A percentile compares a stretch with the other conserved stretches of the same genome.
Conservation (phyloP, 2,888 invertebrate genomes). For the Leptura quadrifasciata region DNA sequence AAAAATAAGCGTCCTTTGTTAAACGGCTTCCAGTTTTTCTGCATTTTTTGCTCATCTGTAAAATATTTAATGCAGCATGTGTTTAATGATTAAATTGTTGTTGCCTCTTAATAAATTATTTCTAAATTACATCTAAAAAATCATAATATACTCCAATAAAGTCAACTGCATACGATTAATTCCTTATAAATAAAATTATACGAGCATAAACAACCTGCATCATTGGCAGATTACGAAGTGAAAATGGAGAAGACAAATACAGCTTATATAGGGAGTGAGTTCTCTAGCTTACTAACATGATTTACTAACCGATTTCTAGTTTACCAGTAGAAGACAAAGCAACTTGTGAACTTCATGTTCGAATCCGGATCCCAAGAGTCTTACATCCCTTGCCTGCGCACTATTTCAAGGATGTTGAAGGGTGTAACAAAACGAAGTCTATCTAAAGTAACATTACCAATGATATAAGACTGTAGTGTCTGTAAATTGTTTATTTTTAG, state of each 20-base stretch:
- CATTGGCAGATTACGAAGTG: not conserved
- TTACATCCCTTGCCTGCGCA: not conserved
- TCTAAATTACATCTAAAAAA: too few relatives aligned
- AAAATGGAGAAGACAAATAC: not conserved
- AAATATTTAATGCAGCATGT: too few relatives aligned
- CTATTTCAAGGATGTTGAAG: not conserved
- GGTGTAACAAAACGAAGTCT: not conserved
- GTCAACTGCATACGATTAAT: too few relatives aligned
- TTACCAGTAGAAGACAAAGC: not conserved
- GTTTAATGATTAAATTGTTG: too few relatives aligned
- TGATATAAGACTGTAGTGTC: not conserved
- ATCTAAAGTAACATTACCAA: not conserved
- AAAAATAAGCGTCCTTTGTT: slow-evolving; percentile 36
- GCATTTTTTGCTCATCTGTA: not conserved
- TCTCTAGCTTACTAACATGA: not conserved
- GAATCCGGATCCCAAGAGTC: slow-evolving; percentile 1
- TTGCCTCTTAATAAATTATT: too few relatives aligned
- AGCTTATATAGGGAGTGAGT: not conserved
- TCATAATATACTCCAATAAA: too few relatives aligned
- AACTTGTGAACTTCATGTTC: slow-evolving; percentile 1
- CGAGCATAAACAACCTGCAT: not conserved
- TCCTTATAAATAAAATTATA: not conserved
- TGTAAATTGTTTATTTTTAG: not conserved
- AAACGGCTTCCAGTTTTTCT: slow-evolving; percentile 20
- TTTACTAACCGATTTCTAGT: not conserved